These are phyloP conservation scores for Cacatua alba DNA, from an alignment of 2,113 vertebrate genomes.

Conservation along the genomic window DNA sequence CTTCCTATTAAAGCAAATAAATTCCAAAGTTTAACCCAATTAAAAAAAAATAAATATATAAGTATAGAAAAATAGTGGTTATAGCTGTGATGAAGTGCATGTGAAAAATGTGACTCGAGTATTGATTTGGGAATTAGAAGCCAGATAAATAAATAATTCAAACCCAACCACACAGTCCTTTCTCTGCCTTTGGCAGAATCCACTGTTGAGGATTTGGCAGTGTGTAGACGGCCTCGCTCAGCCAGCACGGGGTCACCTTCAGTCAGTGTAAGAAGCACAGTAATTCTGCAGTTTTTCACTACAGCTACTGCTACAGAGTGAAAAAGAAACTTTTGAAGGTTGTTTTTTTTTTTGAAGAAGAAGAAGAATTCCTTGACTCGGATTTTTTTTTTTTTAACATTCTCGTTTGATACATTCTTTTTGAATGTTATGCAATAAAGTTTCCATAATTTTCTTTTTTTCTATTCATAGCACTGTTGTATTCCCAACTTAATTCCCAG, in stretches of 20 bases:
- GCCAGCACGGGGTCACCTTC: background rate
- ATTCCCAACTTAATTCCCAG: background rate
- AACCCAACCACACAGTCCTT: background rate
- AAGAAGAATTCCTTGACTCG: background rate
- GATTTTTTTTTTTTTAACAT: background rate
- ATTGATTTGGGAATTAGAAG: background rate
- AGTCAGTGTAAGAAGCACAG: fast-evolving
- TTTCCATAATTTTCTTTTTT: background rate
- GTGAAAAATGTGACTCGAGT: background rate
- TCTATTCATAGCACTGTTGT: background rate
- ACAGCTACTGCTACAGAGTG: background rate
- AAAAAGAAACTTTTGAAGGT: background rate
- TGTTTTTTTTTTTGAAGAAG: background rate
- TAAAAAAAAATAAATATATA: background rate
- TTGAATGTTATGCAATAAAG: background rate
- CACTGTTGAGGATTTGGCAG: background rate
- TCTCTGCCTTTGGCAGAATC: background rate
- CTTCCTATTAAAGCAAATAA: background rate
- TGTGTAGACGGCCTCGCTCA: fast-evolving
- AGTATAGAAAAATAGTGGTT: background rate
- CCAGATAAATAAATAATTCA: background rate
- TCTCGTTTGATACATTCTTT: fast-evolving
- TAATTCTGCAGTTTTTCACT: background rate
- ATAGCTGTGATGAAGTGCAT: background rate
- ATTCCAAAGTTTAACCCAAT: background rate